These are phyloP conservation scores for Geodia barretti DNA, from an alignment of 37 sponge, comb jelly and placozoan species.

Conservation along the genomic window DNA sequence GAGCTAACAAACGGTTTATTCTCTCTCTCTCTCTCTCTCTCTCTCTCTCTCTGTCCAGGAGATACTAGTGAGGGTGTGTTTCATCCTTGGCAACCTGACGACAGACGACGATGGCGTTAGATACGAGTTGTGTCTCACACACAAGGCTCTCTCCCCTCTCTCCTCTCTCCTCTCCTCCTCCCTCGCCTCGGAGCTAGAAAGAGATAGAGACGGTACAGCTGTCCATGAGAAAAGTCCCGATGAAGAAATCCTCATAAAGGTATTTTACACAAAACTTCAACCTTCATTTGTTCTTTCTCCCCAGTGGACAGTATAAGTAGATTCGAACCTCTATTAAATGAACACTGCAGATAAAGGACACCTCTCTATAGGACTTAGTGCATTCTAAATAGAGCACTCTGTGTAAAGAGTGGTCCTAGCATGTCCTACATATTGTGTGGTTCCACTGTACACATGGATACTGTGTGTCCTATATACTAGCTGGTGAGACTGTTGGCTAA, in stretches of 20 bases:
- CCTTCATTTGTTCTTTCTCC: neutral
- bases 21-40: slow-evolving; percentile 38
- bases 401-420: no score
- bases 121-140: slow-evolving; percentile 14
- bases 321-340: no score
- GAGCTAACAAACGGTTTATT: neutral
- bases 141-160: slow-evolving; percentile 15
- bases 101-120: slow-evolving; percentile 37
- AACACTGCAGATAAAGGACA: no score
- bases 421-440: no score
- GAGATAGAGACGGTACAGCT: neutral
- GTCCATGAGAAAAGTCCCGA: slow-evolving; percentile 14
- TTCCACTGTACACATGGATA: no score
- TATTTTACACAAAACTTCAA: slow-evolving; percentile 2
- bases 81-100: slow-evolving; percentile 82
- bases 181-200: neutral
- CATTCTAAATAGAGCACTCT: no score
- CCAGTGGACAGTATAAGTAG: no score
- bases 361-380: no score
- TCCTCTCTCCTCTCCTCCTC: slow-evolving; percentile 5
- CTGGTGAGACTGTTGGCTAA: slow-evolving; percentile 76
- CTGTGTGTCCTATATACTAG: slow-evolving; percentile 17
- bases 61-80: slow-evolving; percentile 77
- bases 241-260: slow-evolving; percentile 84
- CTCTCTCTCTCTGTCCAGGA: slow-evolving; percentile 69